Base-by-base conservation (phyloP, 2,888 invertebrate genomes). In the Ariolimax columbianus region DNA sequence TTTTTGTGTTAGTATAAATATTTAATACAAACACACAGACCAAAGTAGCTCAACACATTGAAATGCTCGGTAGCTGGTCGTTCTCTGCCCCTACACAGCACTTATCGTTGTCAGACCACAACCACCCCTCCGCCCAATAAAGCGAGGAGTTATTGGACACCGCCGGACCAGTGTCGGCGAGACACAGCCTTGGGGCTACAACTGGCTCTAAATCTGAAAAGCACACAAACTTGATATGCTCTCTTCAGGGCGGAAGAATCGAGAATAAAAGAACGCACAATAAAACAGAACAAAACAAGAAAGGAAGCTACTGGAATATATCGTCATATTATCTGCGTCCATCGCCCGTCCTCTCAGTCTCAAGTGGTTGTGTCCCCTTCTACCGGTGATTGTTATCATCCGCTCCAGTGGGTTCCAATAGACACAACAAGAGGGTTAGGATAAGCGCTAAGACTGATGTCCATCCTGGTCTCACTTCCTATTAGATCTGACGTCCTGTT, bases 171-270 rank as follows among this genome's bases (percentile, higher is more conserved):
- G 30, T 47, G 47, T 30, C 19, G n/a, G 0, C 30, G 47, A 51
- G 51, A 9, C 75, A 47, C 3, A 33, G 9, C 47, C 51, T 11
- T 3, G 30, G 30, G 1, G 33, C 73, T 40, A 73, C 43, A 23
- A 38, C 38, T 26, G 2, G 43, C 4, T 19, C 43, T 47, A 51
- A 75, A 75, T 75, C 75, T 75, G 3, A 30, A 51, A 51, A 0
- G 23, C 51, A 75, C 30, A 75, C 75, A 75, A 30, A 51, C 40
- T 75, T 75, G 75, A 51, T 30, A 75, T 75, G 75, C 14, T 38
- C n/a, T 47, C 9, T 51, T 43, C 75, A 4, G 7, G 1, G 30
- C 30, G 17, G 0, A 9, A 3, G n/a, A 51, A 51, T 51, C n/a
- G 4, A 1, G 51, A 75, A 47, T 30, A 75, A 43, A 17, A 14